A percentile compares a stretch with the other conserved stretches of the same genome.
Evolutionary conservation across 2,113 vertebrate species (phyloP).

Genomic region (Dicerorhinus sumatrensis): DNA sequence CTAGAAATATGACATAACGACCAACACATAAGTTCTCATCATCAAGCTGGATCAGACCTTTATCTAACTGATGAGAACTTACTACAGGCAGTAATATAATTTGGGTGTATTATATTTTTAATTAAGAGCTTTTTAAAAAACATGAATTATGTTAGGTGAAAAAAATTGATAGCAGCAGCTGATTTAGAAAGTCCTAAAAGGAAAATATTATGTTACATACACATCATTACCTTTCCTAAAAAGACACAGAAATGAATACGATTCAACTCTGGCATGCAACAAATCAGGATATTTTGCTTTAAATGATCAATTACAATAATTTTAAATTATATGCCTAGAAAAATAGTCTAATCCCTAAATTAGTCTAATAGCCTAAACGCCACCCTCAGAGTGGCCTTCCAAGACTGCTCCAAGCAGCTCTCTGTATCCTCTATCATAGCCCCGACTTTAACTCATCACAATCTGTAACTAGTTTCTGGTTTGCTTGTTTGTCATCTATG

Average conservation of each 20-base stretch:
- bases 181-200: not conserved
- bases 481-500: not conserved
- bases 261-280: conserved; percentile 42
- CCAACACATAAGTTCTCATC: not conserved
- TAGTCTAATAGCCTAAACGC: not conserved
- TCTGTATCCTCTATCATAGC: not conserved
- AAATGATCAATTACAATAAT: not conserved
- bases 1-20: not conserved
- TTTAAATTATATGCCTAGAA: conserved; percentile 8
- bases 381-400: not conserved
- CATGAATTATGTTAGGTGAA: not conserved
- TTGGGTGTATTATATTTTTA: not conserved
- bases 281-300: not conserved
- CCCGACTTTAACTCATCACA: not conserved
- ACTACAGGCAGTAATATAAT: not conserved
- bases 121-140: not conserved
- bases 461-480: not conserved
- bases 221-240: not conserved
- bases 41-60: not conserved
- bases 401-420: not conserved
- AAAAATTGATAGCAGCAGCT: not conserved
- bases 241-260: not conserved
- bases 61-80: not conserved
- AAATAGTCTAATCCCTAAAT: not conserved
- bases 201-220: not conserved